Evolutionary conservation across 2,113 vertebrate genomes (phyloP), one percentile per base, ranked within the genome.

Genomic region (Zosterops hypoxanthus): DNA sequence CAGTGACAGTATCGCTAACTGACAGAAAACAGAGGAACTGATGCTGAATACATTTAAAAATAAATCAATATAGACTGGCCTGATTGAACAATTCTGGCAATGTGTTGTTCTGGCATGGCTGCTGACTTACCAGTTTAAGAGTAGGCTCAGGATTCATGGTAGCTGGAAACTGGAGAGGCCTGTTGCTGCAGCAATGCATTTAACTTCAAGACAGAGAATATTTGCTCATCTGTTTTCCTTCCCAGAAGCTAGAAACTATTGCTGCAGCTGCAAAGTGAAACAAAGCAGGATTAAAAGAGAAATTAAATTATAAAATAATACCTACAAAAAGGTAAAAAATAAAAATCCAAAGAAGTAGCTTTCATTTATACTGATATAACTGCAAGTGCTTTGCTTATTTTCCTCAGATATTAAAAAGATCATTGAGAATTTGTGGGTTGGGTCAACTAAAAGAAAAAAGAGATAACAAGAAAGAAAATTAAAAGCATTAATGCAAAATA

Each of bases 1-100:
- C 93, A 53, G 82, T 65, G 92, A 96, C 94, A 95, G 93, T 88
- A 95, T 92, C 87, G 3, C 96, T 97, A 96, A 96, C 96, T 85
- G 97, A 97, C 97, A 97, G 96, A 97, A 98, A 98, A 91, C 96
- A 98, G 96, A 96, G 86, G 89, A 97, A 97, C 88, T 87, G 79
- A 95, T 49, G 63, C 46, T 91, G 95, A 95, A 96, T 94, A 85
- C 75, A 56, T 93, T 96, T 93, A 18, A 90, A 92, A 96, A 95
- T 94, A 63, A 97, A 97, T 97, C 97, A 93, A 92, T 98, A 95
- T 47, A 46, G 88, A 94, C 90, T 53, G 13, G 82, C 41, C 66
- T 94, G 46, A 82, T 10, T 61, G 93, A 96, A 95, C 85, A 87
- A 42, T 82, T 89, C 96, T 97, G 97, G 97, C 95, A 97, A 95